A percentile compares a stretch with the other conserved stretches of the same genome.
These are phyloP conservation scores for Tethya wilhelma DNA, from an alignment of 37 sponge, comb jelly and placozoan species.

Conservation along the genomic window DNA sequence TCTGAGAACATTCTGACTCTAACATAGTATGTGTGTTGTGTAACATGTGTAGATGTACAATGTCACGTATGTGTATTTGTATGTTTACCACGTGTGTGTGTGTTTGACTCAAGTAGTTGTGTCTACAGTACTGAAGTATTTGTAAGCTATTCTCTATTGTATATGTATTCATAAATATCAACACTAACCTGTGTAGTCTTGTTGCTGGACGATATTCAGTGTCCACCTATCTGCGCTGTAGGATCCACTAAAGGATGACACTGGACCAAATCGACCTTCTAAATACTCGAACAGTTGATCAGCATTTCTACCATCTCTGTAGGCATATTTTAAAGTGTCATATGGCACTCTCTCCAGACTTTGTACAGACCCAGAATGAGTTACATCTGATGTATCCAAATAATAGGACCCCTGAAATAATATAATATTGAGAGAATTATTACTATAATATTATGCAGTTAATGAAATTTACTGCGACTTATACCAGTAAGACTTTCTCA, in stretches of 20 bases:
- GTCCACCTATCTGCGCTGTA: not conserved
- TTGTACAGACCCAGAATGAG: not conserved
- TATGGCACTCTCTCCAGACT: not conserved
- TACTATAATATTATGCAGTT: no score
- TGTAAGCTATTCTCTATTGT: no score
- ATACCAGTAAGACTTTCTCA: slow-evolving; percentile 20
- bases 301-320: not conserved
- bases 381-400: not conserved
- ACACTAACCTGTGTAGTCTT: no score
- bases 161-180: no score
- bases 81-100: no score
- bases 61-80: no score
- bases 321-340: not conserved
- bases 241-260: not conserved
- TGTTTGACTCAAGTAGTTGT: no score
- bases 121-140: no score
- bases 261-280: not conserved
- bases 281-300: not conserved
- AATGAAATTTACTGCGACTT: not conserved
- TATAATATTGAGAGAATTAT: not conserved
- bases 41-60: no score
- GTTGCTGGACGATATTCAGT: not conserved
- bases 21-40: no score
- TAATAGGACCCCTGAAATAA: not conserved
- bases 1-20: no score